Percentiles rank a stretch among this genome's conserved stretches.
Evolutionary conservation across 2,888 invertebrate genomes (phyloP).

Genomic region (Macropis europaea): DNA sequence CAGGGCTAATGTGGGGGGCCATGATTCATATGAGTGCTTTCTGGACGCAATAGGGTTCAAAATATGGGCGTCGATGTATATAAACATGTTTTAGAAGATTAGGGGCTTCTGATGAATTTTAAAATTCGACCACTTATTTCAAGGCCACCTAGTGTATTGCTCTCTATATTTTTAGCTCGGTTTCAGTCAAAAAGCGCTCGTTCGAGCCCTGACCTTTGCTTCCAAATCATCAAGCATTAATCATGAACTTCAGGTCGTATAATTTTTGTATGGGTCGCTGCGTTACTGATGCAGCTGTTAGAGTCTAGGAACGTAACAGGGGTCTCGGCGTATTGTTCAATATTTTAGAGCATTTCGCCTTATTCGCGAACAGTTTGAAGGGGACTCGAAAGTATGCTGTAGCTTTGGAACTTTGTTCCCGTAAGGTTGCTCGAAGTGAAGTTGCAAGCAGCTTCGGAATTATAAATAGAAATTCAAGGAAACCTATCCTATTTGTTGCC

Average conservation of each 20-base stretch:
- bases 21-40: too few relatives aligned
- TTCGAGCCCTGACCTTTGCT: too few relatives aligned
- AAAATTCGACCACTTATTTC: too few relatives aligned
- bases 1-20: too few relatives aligned
- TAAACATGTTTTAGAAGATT: too few relatives aligned
- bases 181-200: too few relatives aligned
- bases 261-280: background rate
- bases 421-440: background rate
- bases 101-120: too few relatives aligned
- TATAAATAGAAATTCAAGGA: conserved; percentile 35
- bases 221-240: too few relatives aligned
- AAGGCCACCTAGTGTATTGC: too few relatives aligned
- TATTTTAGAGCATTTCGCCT: conserved; percentile 20
- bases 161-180: too few relatives aligned
- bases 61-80: too few relatives aligned
- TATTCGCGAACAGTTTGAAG: conserved; percentile 16
- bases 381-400: conserved; percentile 12
- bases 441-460: conserved; percentile 4
- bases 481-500: background rate
- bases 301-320: background rate
- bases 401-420: conserved; percentile 27
- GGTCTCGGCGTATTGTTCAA: conserved; percentile 14
- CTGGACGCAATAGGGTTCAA: too few relatives aligned
- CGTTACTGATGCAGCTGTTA: background rate
- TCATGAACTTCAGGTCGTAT: background rate